A percentile compares a stretch with the other conserved stretches of the same genome.
Evolutionary conservation across 2,888 invertebrate genomes (phyloP).

Genomic region (Allolobophora icterica): DNA sequence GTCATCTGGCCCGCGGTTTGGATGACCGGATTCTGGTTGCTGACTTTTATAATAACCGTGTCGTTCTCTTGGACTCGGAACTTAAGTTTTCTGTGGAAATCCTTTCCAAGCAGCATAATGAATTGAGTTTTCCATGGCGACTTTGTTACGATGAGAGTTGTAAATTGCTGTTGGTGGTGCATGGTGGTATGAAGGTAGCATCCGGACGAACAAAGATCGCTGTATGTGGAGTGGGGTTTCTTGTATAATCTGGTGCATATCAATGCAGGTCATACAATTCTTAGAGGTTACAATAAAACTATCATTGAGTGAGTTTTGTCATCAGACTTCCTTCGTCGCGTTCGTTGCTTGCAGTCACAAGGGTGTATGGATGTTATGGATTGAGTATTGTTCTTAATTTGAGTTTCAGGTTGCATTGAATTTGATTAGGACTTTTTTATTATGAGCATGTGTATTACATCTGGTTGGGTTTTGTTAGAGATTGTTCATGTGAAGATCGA

Average conservation of each 20-base stretch:
- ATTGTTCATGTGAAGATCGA: not conserved
- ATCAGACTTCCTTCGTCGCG: not conserved
- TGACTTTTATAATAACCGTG: not conserved
- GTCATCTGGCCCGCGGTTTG: not conserved
- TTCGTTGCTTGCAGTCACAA: not conserved
- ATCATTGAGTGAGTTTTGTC: not conserved
- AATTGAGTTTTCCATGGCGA: conserved; percentile 1
- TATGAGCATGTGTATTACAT: not conserved
- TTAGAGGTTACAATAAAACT: not conserved
- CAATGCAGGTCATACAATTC: not conserved
- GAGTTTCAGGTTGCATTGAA: not conserved
- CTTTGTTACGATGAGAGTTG: conserved; percentile 3
- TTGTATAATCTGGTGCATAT: not conserved
- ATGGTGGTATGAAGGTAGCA: not conserved
- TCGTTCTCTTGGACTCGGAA: not conserved
- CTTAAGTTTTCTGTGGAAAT: not conserved
- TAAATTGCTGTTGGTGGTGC: not conserved
- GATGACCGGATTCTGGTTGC: not conserved
- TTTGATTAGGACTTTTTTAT: not conserved
- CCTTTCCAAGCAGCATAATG: not conserved
- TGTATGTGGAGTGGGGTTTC: not conserved
- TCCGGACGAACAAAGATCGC: not conserved
- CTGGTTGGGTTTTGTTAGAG: not conserved
- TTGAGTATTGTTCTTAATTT: not conserved
- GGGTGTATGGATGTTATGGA: not conserved